phyloP scores from a whole-genome alignment of 2,113 vertebrate genomes.

The Chloroceryle aenea region DNA sequence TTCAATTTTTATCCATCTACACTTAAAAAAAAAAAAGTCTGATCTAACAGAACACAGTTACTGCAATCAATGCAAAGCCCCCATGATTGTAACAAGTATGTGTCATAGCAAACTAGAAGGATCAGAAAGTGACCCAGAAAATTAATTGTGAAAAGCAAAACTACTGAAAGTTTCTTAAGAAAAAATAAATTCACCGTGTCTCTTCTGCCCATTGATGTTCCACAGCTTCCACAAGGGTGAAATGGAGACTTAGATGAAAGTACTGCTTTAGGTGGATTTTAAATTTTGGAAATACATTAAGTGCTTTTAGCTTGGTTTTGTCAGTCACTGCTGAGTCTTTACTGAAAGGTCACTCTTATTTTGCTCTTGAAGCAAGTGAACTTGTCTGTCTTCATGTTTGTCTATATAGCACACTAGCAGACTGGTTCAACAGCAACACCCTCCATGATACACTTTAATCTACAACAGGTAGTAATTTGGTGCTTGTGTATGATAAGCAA shows the following conservation, averaged over 20 bases:
- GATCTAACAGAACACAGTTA: background rate
- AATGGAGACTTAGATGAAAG: background rate
- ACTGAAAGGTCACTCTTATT: background rate
- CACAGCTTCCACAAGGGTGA: background rate
- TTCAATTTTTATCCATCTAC: background rate
- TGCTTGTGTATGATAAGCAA: background rate
- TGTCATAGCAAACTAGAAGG: background rate
- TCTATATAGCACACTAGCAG: background rate
- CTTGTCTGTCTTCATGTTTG: background rate
- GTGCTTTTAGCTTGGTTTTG: background rate
- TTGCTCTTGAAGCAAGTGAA: background rate
- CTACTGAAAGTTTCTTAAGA: background rate
- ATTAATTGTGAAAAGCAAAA: background rate
- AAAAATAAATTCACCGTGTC: too few species aligned
- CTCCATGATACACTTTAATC: background rate
- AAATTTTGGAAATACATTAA: background rate
- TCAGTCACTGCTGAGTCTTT: background rate
- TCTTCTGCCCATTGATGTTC: background rate
- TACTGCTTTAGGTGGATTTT: background rate
- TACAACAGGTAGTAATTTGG: background rate
- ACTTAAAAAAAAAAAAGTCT: background rate
- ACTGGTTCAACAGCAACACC: background rate
- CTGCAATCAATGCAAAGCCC: background rate
- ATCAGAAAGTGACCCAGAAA: background rate
- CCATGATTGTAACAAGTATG: background rate